Conservation (phyloP, 2,113 vertebrate genomes). For the Chionis minor region DNA sequence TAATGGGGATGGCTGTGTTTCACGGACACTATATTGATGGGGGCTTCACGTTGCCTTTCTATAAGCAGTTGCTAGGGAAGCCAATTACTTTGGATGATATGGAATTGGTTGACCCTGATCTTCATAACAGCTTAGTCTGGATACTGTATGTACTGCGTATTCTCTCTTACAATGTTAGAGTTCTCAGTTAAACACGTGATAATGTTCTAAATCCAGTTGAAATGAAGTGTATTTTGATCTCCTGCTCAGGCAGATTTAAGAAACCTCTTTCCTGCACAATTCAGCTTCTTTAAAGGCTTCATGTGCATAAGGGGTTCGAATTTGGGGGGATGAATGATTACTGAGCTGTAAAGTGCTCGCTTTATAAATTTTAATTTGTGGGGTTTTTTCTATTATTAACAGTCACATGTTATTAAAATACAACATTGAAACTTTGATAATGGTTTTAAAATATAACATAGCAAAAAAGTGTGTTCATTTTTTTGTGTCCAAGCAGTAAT, state of each 20-base stretch:
- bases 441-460: not conserved
- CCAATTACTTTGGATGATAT: constrained; percentile 98
- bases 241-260: not conserved
- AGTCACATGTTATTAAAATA: not conserved
- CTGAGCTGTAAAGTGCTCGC: not conserved
- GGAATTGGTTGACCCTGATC: constrained; percentile 97
- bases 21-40: constrained; percentile 98
- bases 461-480: not conserved
- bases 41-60: constrained; percentile 96
- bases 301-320: not conserved
- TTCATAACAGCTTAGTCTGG: constrained; percentile 99
- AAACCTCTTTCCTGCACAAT: not conserved
- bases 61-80: constrained; percentile 97
- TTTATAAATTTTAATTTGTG: not conserved
- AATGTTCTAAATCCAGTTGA: not conserved
- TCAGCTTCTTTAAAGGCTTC: not conserved
- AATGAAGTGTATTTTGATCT: not conserved
- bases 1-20: constrained; percentile 99
- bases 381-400: not conserved
- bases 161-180: not conserved
- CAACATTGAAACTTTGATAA: not conserved
- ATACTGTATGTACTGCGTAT: constrained; percentile 87
- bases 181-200: not conserved
- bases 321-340: not conserved
- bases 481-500: not conserved